phyloP scores from a whole-genome alignment of 1,140 invertebrate species.

The Cherax destructor region DNA sequence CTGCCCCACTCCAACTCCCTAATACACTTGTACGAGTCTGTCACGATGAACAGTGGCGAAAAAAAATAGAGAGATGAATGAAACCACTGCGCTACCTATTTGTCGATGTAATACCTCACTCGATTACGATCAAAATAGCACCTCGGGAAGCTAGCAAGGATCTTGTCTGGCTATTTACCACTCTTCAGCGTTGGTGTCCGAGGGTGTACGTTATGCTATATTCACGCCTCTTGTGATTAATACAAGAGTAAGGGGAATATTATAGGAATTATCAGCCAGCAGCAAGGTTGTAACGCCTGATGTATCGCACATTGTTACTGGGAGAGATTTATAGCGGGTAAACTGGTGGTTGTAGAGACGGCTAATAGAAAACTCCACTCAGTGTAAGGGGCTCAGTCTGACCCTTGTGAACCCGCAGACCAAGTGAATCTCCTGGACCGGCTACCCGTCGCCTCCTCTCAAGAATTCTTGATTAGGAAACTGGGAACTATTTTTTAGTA shows the following conservation, averaged over 20 bases:
- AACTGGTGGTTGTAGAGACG: conserved; percentile 7
- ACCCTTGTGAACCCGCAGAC: not conserved
- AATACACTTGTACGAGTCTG: too few relatives aligned
- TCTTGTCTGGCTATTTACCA: too few relatives aligned
- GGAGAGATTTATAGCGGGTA: conserved; percentile 22
- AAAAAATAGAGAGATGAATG: too few relatives aligned
- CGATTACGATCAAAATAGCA: too few relatives aligned
- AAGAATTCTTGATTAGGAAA: too few relatives aligned
- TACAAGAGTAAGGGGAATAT: conserved; percentile 30
- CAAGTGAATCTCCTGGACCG: not conserved
- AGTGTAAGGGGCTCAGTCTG: not conserved
- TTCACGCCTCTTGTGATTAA: conserved; percentile 28
- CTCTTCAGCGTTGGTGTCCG: not conserved
- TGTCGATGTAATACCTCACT: too few relatives aligned
- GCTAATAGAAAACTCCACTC: conserved; percentile 1
- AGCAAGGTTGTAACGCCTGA: conserved; percentile 14
- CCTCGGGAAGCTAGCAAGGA: too few relatives aligned
- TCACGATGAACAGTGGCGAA: too few relatives aligned
- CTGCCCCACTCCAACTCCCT: too few relatives aligned
- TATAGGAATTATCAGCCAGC: conserved; percentile 24
- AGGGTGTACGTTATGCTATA: conserved; percentile 9
- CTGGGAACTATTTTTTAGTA: too few relatives aligned
- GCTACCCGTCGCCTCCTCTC: too few relatives aligned
- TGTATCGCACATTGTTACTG: conserved; percentile 14
- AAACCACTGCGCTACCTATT: too few relatives aligned